These are phyloP conservation scores for Drosophila murphyi DNA, from an alignment of 1,140 invertebrate genomes.

Conservation along the genomic window DNA sequence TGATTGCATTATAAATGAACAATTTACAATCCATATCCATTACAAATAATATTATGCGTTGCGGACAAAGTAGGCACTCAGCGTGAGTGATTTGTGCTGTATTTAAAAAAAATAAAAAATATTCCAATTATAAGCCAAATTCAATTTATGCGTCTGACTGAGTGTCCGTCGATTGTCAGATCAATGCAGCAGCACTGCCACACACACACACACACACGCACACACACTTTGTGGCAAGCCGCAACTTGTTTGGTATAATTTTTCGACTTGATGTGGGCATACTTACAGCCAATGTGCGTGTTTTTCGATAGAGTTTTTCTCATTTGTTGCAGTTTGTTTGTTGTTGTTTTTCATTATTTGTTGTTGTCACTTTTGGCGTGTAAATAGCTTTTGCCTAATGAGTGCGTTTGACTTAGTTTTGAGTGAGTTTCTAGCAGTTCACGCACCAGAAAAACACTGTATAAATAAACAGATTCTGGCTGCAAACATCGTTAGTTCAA, in stretches of 20 bases:
- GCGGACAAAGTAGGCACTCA: constrained; percentile 47
- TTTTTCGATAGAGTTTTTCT: constrained; percentile 45
- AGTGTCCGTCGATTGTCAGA: constrained; percentile 12
- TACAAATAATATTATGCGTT: constrained; percentile 37
- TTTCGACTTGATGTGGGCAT: constrained; percentile 69
- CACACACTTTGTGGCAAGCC: constrained; percentile 1
- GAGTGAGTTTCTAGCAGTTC: constrained; percentile 58
- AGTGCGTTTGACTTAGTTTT: constrained; percentile 74
- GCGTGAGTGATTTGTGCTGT: constrained; percentile 48
- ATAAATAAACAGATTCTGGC: constrained; percentile 68
- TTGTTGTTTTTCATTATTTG: constrained; percentile 38
- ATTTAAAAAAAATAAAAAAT: constrained; percentile 30
- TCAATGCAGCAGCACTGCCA: not conserved
- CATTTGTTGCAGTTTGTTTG: constrained; percentile 23
- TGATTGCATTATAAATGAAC: not conserved
- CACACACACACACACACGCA: constrained; percentile 9
- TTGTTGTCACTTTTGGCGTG: constrained; percentile 20
- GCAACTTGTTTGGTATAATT: constrained; percentile 61
- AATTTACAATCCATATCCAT: constrained; percentile 14
- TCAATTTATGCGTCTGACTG: constrained; percentile 32
- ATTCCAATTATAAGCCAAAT: not conserved
- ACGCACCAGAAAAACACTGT: constrained; percentile 42
- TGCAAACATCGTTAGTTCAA: constrained; percentile 60
- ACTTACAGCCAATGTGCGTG: constrained; percentile 23
- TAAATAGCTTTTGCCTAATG: constrained; percentile 75